Percentiles rank a stretch among this genome's conserved stretches.
Conservation (phyloP, 92 coral and sea anemone genomes). For the Phenganax marumi region DNA sequence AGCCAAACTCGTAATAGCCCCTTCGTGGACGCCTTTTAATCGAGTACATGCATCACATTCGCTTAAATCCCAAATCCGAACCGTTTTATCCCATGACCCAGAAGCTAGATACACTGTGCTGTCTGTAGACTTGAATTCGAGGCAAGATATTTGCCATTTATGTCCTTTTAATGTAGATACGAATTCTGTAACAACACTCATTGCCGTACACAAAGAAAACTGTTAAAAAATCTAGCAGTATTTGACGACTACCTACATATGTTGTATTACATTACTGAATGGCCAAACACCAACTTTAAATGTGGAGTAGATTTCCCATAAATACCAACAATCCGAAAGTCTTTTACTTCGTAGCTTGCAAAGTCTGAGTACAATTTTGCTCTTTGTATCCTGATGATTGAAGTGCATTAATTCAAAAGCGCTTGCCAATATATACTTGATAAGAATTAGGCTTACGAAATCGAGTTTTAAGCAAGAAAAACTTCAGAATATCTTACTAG, state of each 20-base stretch:
- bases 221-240: background rate
- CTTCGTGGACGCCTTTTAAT: constrained; percentile 66
- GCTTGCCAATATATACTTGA: constrained; percentile 9
- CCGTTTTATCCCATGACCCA: constrained; percentile 90
- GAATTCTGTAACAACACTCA: constrained; percentile 83
- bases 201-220: constrained; percentile 20
- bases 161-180: constrained; percentile 82
- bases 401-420: background rate
- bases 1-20: constrained; percentile 75
- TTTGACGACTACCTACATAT: background rate
- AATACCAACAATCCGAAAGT: background rate
- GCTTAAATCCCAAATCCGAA: constrained; percentile 85
- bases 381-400: background rate
- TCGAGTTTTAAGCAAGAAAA: background rate
- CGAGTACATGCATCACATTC: constrained; percentile 71
- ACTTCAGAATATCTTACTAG: background rate
- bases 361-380: background rate
- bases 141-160: constrained; percentile 95
- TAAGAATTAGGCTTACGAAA: background rate
- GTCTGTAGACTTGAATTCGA: constrained; percentile 86
- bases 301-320: background rate
- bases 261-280: background rate
- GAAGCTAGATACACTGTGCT: constrained; percentile 73
- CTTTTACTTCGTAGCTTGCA: background rate
- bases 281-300: background rate